Conservation (phyloP, 1,140 invertebrate species). For the Zaprionus capensis region DNA sequence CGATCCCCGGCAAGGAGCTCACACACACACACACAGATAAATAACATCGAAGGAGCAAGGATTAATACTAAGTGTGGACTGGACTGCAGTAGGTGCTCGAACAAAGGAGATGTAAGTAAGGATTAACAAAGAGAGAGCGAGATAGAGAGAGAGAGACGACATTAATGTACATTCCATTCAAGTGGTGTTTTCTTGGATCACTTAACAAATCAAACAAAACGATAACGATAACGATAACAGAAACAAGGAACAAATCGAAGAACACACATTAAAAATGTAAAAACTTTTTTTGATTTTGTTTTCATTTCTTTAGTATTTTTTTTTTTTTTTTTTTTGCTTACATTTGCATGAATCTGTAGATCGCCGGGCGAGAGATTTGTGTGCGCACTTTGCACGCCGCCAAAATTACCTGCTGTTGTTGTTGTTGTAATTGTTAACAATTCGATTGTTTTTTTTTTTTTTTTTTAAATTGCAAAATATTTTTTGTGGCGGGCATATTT, state of each 20-base stretch:
- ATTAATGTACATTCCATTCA: slow-evolving; percentile 60
- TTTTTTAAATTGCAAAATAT: slow-evolving; percentile 42
- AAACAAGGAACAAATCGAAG: slow-evolving; percentile 35
- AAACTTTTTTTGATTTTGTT: slow-evolving; percentile 43
- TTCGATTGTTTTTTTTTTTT: slow-evolving; percentile 37
- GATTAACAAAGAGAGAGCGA: slow-evolving; percentile 25
- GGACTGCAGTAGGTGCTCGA: slow-evolving; percentile 55
- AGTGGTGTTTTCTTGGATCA: slow-evolving; percentile 15
- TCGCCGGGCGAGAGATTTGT: slow-evolving; percentile 80
- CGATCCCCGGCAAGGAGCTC: not conserved
- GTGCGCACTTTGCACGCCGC: slow-evolving; percentile 73
- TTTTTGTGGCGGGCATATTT: slow-evolving; percentile 66
- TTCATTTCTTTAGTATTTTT: slow-evolving; percentile 29
- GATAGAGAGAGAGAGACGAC: slow-evolving; percentile 30
- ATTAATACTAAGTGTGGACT: slow-evolving; percentile 35
- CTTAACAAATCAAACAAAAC: slow-evolving; percentile 34
- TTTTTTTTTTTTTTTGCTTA: slow-evolving; percentile 67
- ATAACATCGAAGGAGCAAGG: slow-evolving; percentile 49
- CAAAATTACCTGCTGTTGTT: slow-evolving; percentile 82
- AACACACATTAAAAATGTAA: slow-evolving; percentile 60
- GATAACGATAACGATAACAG: slow-evolving; percentile 43
- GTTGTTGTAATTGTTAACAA: slow-evolving; percentile 39
- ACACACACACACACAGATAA: slow-evolving; percentile 1
- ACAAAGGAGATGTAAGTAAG: slow-evolving; percentile 49
- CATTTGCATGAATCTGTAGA: slow-evolving; percentile 84